A percentile compares a stretch with the other conserved stretches of the same genome.
Conservation (phyloP, 2,888 invertebrate genomes). For the Mimas tiliae region DNA sequence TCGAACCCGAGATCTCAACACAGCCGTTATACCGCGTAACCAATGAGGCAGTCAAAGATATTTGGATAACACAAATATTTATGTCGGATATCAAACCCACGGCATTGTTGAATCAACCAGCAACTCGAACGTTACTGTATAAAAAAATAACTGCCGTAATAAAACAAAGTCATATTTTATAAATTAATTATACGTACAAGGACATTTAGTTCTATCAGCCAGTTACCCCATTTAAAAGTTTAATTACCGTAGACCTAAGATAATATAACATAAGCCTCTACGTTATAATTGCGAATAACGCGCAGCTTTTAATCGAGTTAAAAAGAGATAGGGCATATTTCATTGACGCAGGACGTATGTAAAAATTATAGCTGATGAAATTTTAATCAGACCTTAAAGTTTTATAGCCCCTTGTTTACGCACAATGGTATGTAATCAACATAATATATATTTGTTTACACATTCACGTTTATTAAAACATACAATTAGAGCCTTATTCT, state of each 20-base stretch:
- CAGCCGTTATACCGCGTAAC: no score
- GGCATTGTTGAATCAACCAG: no score
- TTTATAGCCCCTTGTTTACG: background rate
- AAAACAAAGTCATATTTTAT: no score
- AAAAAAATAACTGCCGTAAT: no score
- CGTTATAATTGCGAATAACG: slow-evolving; percentile 51
- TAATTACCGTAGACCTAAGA: slow-evolving; percentile 69
- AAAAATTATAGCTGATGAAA: slow-evolving; percentile 11
- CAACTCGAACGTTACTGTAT: no score
- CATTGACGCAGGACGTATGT: slow-evolving; percentile 15
- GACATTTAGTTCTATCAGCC: slow-evolving; percentile 42
- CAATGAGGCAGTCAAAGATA: no score
- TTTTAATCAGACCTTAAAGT: slow-evolving; percentile 10
- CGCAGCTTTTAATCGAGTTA: slow-evolving; percentile 50
- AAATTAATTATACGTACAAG: no score
- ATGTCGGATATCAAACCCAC: no score
- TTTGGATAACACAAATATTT: no score
- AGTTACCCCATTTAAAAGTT: slow-evolving; percentile 59
- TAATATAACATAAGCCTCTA: slow-evolving; percentile 58
- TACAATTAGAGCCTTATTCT: no score
- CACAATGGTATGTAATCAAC: background rate
- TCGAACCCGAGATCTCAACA: no score
- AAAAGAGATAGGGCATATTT: slow-evolving; percentile 37
- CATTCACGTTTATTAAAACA: background rate
- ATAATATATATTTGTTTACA: background rate